Percentiles rank a stretch among this genome's conserved stretches.
Evolutionary conservation across 2,113 vertebrate species (phyloP).

Genomic region (Carassius carassius): DNA sequence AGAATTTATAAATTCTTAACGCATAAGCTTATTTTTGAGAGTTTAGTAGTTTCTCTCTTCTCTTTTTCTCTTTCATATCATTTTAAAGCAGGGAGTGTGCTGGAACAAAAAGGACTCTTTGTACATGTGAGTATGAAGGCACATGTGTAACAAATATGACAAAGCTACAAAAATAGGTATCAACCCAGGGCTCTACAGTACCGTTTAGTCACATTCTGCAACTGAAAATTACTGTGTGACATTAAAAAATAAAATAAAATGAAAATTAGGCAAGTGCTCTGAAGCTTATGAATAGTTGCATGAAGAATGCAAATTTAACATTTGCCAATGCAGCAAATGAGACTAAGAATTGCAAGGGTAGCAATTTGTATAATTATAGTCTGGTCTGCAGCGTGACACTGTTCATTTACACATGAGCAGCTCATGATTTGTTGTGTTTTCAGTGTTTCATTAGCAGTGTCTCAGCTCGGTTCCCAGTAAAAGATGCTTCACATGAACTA

Average conservation of each 20-base stretch:
- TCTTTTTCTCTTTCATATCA: background rate
- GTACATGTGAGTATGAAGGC: background rate
- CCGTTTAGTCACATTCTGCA: background rate
- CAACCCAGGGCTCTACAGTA: background rate
- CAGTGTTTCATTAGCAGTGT: too few relatives aligned
- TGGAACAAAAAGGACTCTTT: constrained; percentile 18
- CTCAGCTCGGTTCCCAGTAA: background rate
- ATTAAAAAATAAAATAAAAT: background rate
- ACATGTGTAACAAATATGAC: background rate
- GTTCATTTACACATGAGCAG: background rate
- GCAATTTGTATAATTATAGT: background rate
- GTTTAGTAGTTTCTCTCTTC: background rate
- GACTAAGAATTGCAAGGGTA: background rate
- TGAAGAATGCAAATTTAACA: background rate
- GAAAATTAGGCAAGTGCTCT: background rate
- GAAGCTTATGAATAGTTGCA: background rate
- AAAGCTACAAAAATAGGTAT: background rate
- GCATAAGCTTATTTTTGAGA: background rate
- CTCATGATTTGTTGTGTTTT: background rate
- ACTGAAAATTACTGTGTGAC: background rate
- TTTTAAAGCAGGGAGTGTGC: background rate
- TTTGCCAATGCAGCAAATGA: background rate
- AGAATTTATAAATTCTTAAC: too few relatives aligned
- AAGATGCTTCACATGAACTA: background rate
- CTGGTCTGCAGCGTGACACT: too few relatives aligned